Evolutionary conservation across 2,797 vertebrate species (phyloP).

Genomic region (Chiloscyllium punctatum): DNA sequence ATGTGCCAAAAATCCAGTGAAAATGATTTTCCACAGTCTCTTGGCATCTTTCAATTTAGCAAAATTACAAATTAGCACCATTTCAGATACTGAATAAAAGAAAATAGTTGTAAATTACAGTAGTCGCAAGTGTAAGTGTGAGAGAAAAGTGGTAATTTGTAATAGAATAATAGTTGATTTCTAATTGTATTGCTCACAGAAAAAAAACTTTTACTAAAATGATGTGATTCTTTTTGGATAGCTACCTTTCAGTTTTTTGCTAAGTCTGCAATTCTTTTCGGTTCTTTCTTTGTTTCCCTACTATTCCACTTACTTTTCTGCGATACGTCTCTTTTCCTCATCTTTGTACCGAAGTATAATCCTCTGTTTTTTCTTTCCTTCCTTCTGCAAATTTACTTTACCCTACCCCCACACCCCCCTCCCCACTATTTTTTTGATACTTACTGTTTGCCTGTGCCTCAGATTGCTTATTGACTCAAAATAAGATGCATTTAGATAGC

Average conservation of each 20-base stretch:
- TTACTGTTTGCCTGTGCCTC: neutral
- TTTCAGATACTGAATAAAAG: constrained; percentile 35
- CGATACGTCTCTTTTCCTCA: neutral
- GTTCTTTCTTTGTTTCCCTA: neutral
- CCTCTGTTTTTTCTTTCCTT: neutral
- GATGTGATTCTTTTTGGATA: neutral
- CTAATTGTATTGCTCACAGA: neutral
- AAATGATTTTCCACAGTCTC: constrained; percentile 33
- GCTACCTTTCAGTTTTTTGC: neutral
- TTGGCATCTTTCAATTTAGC: constrained; percentile 37
- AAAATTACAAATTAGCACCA: constrained; percentile 36
- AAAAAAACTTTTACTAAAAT: neutral
- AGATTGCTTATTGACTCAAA: neutral
- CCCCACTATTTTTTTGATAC: no score
- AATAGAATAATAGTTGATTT: constrained; percentile 24
- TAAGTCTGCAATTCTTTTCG: neutral
- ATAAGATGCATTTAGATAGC: neutral
- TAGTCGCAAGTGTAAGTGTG: constrained; percentile 9
- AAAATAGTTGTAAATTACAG: constrained; percentile 34
- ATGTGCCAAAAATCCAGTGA: constrained; percentile 4
- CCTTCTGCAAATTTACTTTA: neutral
- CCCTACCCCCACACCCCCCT: neutral
- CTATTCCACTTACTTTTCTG: neutral
- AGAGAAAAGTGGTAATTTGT: constrained; percentile 17
- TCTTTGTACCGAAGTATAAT: neutral